These are phyloP conservation scores for Salarias fasciatus DNA, from an alignment of 2,797 vertebrate species.

Conservation along the genomic window DNA sequence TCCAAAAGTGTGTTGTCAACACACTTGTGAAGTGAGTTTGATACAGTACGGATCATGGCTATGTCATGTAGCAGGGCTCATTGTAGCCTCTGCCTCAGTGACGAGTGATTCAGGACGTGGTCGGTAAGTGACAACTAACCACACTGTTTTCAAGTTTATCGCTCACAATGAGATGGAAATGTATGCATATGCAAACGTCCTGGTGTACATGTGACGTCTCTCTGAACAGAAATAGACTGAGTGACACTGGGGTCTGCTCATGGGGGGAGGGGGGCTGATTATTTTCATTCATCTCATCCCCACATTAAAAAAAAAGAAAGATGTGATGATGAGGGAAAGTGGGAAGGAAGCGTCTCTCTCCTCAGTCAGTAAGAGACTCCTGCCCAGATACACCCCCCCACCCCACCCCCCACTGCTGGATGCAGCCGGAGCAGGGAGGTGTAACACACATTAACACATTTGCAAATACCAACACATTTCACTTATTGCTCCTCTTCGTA, in stretches of 20 bases:
- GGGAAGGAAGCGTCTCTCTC: no score
- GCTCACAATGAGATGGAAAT: conserved; percentile 16
- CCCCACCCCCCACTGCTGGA: no score
- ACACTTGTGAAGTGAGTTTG: no score
- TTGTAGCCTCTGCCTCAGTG: neutral
- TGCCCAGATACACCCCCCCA: no score
- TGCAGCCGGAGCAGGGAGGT: neutral
- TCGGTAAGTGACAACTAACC: conserved; percentile 6
- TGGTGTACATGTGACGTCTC: conserved; percentile 15
- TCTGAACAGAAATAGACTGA: conserved; percentile 5
- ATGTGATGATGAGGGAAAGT: no score
- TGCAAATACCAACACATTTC: conserved; percentile 27
- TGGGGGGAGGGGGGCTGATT: conserved; percentile 7
- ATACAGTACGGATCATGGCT: no score
- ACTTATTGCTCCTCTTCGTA: conserved; percentile 20
- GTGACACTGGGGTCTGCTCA: neutral
- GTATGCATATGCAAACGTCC: conserved; percentile 21
- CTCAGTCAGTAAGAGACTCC: no score
- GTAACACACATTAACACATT: conserved; percentile 36
- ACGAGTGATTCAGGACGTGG: neutral
- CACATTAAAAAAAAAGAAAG: no score
- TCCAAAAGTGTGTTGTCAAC: no score
- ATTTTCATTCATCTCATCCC: conserved; percentile 5
- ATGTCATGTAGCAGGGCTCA: no score
- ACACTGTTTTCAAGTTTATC: neutral